Conservation (phyloP, 2,888 invertebrate species). For the Stictocephala bisonia region DNA sequence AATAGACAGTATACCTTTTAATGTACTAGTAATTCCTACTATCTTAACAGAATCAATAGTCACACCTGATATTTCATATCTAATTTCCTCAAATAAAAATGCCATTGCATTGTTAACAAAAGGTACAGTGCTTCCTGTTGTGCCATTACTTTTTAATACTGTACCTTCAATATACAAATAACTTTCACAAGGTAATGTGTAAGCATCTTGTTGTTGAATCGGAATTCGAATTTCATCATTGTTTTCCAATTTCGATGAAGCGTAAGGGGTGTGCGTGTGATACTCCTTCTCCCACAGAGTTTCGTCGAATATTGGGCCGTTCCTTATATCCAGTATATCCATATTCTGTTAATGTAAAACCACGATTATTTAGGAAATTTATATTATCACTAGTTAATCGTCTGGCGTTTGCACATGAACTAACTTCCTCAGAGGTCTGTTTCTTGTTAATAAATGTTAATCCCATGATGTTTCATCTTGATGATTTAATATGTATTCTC, state of each 20-base stretch:
- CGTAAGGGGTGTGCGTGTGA: slow-evolving; percentile 59
- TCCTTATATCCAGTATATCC: slow-evolving; percentile 38
- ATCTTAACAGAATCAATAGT: slow-evolving; percentile 39
- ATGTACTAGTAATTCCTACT: slow-evolving; percentile 41
- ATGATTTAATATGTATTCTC: too few species aligned
- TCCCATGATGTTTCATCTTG: too few species aligned
- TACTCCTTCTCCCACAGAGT: slow-evolving; percentile 41
- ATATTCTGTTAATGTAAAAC: background rate
- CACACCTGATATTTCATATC: slow-evolving; percentile 44
- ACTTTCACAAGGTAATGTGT: slow-evolving; percentile 59
- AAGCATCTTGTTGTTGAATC: slow-evolving; percentile 60
- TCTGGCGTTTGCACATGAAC: too few species aligned
- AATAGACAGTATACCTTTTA: slow-evolving; percentile 41
- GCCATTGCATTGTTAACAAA: slow-evolving; percentile 44
- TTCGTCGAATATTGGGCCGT: slow-evolving; percentile 47
- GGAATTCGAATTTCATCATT: slow-evolving; percentile 62
- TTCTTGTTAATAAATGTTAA: too few species aligned
- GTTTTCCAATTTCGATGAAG: slow-evolving; percentile 56
- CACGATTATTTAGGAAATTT: slow-evolving; percentile 14
- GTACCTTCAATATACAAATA: slow-evolving; percentile 50
- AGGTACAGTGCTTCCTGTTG: background rate
- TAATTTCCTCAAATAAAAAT: slow-evolving; percentile 44
- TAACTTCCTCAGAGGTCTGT: too few species aligned
- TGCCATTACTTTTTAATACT: slow-evolving; percentile 32
- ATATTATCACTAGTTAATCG: slow-evolving; percentile 24